These are phyloP conservation scores for Condylura cristata DNA, from an alignment of 2,113 vertebrate genomes.

Conservation along the genomic window DNA sequence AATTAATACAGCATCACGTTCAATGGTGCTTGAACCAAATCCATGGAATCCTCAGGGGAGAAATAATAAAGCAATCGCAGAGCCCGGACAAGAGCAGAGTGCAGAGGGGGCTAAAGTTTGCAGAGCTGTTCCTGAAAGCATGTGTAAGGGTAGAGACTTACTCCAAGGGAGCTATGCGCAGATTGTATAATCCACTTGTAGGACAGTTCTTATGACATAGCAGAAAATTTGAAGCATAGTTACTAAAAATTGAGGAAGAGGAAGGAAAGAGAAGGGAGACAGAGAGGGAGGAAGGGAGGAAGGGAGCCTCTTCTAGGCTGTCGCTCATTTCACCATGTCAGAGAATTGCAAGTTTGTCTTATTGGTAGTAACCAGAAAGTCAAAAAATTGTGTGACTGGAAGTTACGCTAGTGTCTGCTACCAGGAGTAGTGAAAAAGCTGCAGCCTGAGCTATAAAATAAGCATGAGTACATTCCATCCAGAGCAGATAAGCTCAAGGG, in stretches of 20 bases:
- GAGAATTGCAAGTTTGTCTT: neutral
- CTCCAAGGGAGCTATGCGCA: neutral
- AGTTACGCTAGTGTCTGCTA: neutral
- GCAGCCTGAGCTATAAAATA: neutral
- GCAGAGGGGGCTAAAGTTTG: slow-evolving; percentile 79
- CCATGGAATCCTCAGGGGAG: slow-evolving; percentile 85
- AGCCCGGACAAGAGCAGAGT: slow-evolving; percentile 83
- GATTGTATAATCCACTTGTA: neutral
- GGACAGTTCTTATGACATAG: neutral
- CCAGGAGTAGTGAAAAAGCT: neutral
- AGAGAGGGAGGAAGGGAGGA: neutral
- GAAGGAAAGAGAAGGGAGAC: neutral
- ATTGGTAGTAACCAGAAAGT: neutral
- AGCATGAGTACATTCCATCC: neutral
- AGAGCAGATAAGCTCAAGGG: slow-evolving; percentile 26
- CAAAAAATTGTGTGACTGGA: neutral
- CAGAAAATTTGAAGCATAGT: neutral
- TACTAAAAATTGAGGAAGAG: neutral
- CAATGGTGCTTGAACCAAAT: slow-evolving; percentile 91
- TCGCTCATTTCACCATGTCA: neutral
- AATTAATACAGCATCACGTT: slow-evolving; percentile 91
- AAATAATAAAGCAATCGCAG: slow-evolving; percentile 85
- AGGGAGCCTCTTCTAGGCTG: neutral
- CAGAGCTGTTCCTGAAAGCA: slow-evolving; percentile 63
- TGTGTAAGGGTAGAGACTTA: slow-evolving; percentile 58